These are phyloP conservation scores for Engystomops pustulosus DNA, from an alignment of 2,113 vertebrate species.

Conservation along the genomic window DNA sequence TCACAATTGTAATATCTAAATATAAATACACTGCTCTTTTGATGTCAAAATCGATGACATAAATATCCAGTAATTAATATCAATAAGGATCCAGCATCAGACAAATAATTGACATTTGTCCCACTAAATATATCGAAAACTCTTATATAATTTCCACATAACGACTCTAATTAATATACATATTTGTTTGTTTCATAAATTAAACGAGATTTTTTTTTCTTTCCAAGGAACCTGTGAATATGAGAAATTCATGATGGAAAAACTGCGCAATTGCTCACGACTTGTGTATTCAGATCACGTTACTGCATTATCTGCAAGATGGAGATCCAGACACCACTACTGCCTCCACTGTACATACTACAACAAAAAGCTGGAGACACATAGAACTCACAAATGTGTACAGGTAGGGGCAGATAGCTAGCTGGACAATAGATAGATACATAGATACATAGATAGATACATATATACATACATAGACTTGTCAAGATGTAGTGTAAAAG, in stretches of 20 bases:
- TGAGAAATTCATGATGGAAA: neutral
- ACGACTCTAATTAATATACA: neutral
- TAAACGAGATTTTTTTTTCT: neutral
- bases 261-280: constrained; percentile 36
- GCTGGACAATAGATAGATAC: neutral
- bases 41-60: neutral
- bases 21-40: constrained; percentile 13
- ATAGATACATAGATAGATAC: neutral
- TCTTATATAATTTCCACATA: neutral
- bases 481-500: neutral
- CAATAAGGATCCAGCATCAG: too few species aligned
- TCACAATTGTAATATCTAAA: neutral
- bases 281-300: constrained; percentile 45
- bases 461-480: constrained; percentile 24
- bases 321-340: neutral
- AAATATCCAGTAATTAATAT: neutral
- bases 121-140: neutral
- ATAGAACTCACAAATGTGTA: neutral
- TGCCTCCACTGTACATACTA: neutral
- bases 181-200: neutral
- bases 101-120: neutral
- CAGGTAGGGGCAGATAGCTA: neutral
- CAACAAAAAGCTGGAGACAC: neutral
- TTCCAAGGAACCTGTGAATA: neutral
- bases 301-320: constrained; percentile 1